Conservation (phyloP, 1,140 invertebrate species). For the Drosophila bocqueti region DNA sequence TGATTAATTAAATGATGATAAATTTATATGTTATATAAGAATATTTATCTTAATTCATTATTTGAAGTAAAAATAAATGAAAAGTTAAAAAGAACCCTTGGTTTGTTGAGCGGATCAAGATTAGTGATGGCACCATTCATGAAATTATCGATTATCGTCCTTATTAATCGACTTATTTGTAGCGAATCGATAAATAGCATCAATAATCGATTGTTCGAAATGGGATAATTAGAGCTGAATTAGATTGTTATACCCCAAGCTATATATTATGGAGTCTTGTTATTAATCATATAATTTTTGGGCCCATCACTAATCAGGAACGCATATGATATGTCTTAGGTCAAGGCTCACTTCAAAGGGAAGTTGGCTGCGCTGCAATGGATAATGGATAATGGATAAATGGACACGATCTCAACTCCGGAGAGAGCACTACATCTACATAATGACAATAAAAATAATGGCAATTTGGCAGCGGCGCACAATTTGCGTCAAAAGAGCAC, state of each 20-base stretch:
- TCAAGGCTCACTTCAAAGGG: constrained; percentile 6
- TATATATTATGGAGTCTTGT: neutral
- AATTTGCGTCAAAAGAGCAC: constrained; percentile 57
- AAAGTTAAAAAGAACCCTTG: neutral
- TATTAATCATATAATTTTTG: neutral
- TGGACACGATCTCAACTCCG: constrained; percentile 17
- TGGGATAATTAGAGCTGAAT: neutral
- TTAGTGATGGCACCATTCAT: neutral
- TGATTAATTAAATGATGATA: too few species aligned
- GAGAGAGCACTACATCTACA: constrained; percentile 45
- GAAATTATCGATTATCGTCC: neutral
- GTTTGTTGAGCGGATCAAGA: neutral
- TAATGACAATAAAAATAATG: constrained; percentile 60
- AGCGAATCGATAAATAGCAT: neutral
- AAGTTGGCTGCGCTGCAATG: neutral
- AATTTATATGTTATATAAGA: neutral
- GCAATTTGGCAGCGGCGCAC: constrained; percentile 45
- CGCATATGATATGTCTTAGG: neutral
- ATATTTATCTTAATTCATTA: neutral
- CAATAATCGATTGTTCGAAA: neutral
- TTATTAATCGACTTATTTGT: neutral
- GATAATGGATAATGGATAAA: neutral
- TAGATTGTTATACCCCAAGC: neutral
- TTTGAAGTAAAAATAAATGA: neutral
- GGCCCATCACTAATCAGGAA: neutral